A percentile compares a stretch with the other conserved stretches of the same genome.
These are phyloP conservation scores for Gouania willdenowi DNA, from an alignment of 2,797 vertebrate species.

Conservation along the genomic window DNA sequence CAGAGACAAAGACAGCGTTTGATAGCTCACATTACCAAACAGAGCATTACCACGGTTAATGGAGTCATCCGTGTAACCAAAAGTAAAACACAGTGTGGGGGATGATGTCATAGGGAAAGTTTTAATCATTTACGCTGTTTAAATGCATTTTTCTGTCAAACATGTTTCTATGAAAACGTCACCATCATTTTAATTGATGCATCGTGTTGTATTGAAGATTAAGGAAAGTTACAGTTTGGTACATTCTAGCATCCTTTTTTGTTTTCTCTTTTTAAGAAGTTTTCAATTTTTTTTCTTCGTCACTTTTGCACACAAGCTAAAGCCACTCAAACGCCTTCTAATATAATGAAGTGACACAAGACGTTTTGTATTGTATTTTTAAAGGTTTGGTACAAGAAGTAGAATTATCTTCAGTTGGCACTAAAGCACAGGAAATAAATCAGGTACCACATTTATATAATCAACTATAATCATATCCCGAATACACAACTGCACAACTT, in stretches of 20 bases:
- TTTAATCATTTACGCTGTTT: conserved; percentile 11
- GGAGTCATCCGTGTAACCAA: conserved; percentile 5
- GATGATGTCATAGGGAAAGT: too few species aligned
- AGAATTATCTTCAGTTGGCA: conserved; percentile 21
- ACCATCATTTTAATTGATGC: conserved; percentile 37
- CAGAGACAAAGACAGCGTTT: conserved; percentile 3
- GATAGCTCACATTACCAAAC: not conserved
- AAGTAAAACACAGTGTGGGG: not conserved
- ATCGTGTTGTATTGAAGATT: conserved; percentile 15
- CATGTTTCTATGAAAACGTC: conserved; percentile 43
- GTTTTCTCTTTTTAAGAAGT: too few species aligned
- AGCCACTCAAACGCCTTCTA: conserved; percentile 14
- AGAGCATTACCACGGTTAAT: not conserved
- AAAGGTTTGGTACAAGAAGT: conserved; percentile 61
- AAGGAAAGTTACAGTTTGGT: conserved; percentile 39
- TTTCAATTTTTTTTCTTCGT: conserved; percentile 16
- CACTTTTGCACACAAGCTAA: conserved; percentile 4
- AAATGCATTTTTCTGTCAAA: conserved; percentile 12
- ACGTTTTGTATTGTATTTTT: conserved; percentile 7
- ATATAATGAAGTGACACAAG: conserved; percentile 11
- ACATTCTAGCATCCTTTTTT: too few species aligned
- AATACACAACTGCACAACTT: conserved; percentile 45
- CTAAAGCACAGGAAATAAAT: conserved; percentile 63
- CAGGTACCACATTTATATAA: conserved; percentile 62
- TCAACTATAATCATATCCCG: conserved; percentile 7